Evolutionary conservation across 1,140 invertebrate species (phyloP), one percentile per base, ranked within the genome.

Genomic region (Anagrus nilaparvatae): DNA sequence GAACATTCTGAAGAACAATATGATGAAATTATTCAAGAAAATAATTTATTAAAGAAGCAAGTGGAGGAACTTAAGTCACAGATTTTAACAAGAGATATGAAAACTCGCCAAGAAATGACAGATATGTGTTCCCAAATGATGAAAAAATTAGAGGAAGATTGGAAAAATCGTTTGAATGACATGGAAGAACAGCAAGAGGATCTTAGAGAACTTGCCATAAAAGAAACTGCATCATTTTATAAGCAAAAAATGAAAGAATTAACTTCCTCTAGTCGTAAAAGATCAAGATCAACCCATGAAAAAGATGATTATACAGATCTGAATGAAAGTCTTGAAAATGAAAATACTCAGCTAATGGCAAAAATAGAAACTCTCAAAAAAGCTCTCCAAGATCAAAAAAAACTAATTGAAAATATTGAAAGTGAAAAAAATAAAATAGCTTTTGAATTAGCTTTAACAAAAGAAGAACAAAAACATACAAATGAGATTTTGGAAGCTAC

Each of bases 101-200:
- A 59, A 44, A 67, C 53, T 27, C 62, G 66, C 0, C 46, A 61
- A 8, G 64, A 69, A 56, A 49, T 69, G 51, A 43, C 56, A 1
- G 49, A 58, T 5, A 56, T 50, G 35, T 65, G 60, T 16, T 46
- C 44, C 12, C 43, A 48, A 28, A 61, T 65, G 47, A 58, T 69
- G 39, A 50, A 56, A 9, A 48, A 55, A 19, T 29, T 60, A 20
- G 60, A 67, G 42, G 8, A 18, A 0, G 44, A 61, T 37, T 61
- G 57, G 50, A 58, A 56, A 36, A 51, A 58, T 48, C 56, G 54
- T 20, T 47, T 67, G n/a, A 41, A 48, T 30, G 51, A 63, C 21
- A 51, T 63, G 5, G 61, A 67, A 50, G 48, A 44, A 5, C 51
- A 58, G 34, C 55, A 60, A 20, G 61, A 66, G 42, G 58, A 63